These are phyloP conservation scores for Charaxes varanes DNA, from an alignment of 1,140 invertebrate genomes.

Conservation along the genomic window DNA sequence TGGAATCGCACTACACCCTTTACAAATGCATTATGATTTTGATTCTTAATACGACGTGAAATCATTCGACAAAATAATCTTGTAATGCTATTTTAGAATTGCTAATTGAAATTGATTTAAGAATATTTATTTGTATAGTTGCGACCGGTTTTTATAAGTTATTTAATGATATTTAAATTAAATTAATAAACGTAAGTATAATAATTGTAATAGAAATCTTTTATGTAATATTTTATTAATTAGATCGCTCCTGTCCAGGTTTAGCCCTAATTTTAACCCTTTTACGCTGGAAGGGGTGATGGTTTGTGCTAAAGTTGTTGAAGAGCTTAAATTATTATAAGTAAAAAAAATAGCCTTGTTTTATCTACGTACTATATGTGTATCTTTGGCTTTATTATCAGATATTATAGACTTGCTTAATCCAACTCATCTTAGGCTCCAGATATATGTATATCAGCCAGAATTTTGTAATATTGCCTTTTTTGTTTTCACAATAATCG, in stretches of 20 bases:
- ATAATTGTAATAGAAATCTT: neutral
- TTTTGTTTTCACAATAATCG: no score
- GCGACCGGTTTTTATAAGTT: conserved; percentile 21
- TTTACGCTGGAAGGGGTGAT: neutral
- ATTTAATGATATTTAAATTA: conserved; percentile 10
- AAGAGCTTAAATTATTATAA: neutral
- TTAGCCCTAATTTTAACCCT: no score
- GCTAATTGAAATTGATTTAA: neutral
- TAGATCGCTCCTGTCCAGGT: neutral
- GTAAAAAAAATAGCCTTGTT: neutral
- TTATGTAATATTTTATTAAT: conserved; percentile 5
- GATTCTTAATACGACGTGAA: no score
- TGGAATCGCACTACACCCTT: no score
- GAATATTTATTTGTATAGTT: conserved; percentile 22
- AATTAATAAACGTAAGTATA: conserved; percentile 6
- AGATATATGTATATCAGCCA: neutral
- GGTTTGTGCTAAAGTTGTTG: neutral
- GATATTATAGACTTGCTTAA: neutral
- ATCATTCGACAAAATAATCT: no score
- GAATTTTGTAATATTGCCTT: no score
- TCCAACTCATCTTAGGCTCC: neutral
- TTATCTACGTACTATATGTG: conserved; percentile 4
- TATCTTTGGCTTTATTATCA: conserved; percentile 6
- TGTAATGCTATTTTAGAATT: neutral
- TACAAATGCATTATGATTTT: no score